phyloP scores from a whole-genome alignment of 2,797 vertebrate genomes.

The Pantherophis vulpinus region DNA sequence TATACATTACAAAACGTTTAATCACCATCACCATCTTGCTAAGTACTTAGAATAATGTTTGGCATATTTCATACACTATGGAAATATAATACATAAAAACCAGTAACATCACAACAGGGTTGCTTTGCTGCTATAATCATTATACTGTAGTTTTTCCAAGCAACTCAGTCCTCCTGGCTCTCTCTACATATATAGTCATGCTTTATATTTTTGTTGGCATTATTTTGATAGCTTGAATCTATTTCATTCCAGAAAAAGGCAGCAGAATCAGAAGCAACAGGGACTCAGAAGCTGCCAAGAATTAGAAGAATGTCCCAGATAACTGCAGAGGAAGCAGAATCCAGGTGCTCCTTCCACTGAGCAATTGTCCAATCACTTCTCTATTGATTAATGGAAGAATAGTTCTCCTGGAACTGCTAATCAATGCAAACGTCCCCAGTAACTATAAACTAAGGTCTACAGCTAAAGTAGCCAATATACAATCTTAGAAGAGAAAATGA shows the following conservation, averaged over 20 bases:
- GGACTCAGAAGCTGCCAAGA: background rate
- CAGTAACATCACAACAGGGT: background rate
- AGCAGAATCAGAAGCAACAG: background rate
- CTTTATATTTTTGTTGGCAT: background rate
- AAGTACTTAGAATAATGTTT: background rate
- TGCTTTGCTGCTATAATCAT: background rate
- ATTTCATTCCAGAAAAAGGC: background rate
- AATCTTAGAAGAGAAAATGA: background rate
- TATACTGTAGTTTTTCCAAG: background rate
- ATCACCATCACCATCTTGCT: background rate
- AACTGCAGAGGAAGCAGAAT: background rate
- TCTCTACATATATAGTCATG: background rate
- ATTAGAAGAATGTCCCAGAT: background rate
- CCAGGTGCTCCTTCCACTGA: background rate
- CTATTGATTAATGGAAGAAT: background rate
- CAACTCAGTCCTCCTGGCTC: background rate
- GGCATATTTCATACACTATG: background rate
- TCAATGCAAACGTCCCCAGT: background rate
- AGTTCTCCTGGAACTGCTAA: background rate
- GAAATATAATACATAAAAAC: background rate
- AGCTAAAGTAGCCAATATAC: background rate
- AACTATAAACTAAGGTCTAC: background rate
- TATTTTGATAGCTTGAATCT: background rate
- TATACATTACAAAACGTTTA: background rate
- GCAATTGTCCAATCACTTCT: background rate